Base-by-base conservation (phyloP, 2,113 vertebrate genomes). In the Recurvirostra avosetta region DNA sequence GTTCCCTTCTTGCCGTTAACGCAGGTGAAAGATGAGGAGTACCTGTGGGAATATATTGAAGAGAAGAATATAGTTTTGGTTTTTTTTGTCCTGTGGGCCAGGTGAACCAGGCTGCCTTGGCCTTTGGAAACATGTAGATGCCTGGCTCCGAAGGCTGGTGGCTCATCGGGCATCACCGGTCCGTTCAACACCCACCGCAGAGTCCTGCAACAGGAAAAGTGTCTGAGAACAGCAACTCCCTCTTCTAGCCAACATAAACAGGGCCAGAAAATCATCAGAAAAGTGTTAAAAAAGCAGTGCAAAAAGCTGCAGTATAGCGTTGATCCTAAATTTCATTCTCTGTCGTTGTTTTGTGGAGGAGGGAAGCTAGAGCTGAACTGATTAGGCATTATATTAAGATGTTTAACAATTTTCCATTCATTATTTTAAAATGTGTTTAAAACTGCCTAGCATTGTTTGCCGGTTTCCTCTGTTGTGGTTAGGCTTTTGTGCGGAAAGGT, bases 381-480 rank as follows among this genome's bases (percentile, higher is more conserved):
- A 71, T 85, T 32, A 40, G 40, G 84, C 20, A 11, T 73, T 88
- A 5, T 27, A 29, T 15, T 15, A 30, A 70, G 58, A 13, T 15
- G 40, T 52, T 78, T 36, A 85, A 52, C 93, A 90, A 70, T 73
- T 74, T 18, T 18, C 79, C 52, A 61, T 84, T 77, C 56, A 41
- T 92, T 78, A 81, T 56, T 76, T 92, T 63, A 8, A 40, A 83
- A 18, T 15, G 68, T 22, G 26, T 61, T 86, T 66, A 9, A 45
- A 89, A 71, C 21, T 5, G 52, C 45, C 66, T 59, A 7, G 67
- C 83, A 77, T 92, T 95, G 96, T 88, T 94, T 65, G 26, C 79
- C 63, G 34, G 27, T 53, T 94, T 94, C 91, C 77, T 96, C 74
- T 91, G 83, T 75, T 90, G 95, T 88, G 91, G 83, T 84, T 75